Percentiles rank a stretch among this genome's conserved stretches.
Evolutionary conservation across 2,797 vertebrate genomes (phyloP).

Genomic region (Aphelocoma californica): DNA sequence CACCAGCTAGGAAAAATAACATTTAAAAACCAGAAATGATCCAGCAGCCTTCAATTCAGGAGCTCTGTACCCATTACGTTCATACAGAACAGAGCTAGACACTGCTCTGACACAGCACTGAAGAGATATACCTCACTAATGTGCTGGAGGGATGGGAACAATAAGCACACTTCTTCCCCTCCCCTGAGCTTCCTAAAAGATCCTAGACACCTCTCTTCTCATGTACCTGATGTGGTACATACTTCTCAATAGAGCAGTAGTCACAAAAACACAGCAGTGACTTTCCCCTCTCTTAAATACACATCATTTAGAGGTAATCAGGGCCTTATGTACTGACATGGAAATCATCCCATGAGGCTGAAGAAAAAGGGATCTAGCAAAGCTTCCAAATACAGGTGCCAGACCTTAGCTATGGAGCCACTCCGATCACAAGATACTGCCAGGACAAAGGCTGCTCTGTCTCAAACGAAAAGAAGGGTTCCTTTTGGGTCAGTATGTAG

Average conservation of each 20-base stretch:
- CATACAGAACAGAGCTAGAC: not conserved
- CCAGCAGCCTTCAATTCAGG: not conserved
- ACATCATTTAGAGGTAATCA: not conserved
- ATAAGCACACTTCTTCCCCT: not conserved
- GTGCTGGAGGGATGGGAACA: not conserved
- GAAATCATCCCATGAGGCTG: not conserved
- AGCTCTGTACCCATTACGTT: not conserved
- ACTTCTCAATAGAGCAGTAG: not conserved
- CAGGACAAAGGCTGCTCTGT: not conserved
- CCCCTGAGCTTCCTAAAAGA: not conserved
- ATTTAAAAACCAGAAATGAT: conserved; percentile 17
- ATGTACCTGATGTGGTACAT: not conserved
- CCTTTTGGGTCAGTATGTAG: not conserved
- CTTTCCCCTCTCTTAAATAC: not conserved
- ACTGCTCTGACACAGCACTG: not conserved
- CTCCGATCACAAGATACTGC: not conserved
- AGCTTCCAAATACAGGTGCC: not conserved
- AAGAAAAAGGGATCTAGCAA: not conserved
- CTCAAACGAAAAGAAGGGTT: not conserved
- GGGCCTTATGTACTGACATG: not conserved
- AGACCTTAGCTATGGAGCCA: not conserved
- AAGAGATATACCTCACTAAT: not conserved
- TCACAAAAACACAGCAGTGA: not conserved
- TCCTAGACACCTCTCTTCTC: not conserved
- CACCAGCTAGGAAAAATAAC: conserved; percentile 85